Evolutionary conservation across 2,113 vertebrate genomes (phyloP).

Genomic region (Mormoops blainvillei): DNA sequence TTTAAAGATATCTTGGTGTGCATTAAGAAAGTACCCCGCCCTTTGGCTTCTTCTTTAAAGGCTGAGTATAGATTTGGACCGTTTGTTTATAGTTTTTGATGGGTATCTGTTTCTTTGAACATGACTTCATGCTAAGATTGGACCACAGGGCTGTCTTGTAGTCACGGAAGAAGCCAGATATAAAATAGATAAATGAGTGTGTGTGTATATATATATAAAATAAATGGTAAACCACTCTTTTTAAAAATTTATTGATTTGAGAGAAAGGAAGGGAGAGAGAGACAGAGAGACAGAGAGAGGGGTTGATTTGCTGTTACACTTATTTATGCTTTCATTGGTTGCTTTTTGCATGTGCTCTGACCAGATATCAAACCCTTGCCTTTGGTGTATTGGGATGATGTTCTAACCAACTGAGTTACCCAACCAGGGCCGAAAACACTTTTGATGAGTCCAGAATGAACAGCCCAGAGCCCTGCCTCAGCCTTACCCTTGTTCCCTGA

Average conservation of each 20-base stretch:
- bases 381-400: too few species aligned
- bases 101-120: constrained; percentile 34
- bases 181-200: not conserved
- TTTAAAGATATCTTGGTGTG: not conserved
- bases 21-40: not conserved
- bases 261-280: too few species aligned
- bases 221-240: not conserved
- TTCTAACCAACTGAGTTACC: too few species aligned
- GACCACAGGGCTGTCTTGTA: not conserved
- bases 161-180: not conserved
- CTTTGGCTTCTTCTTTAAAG: constrained; percentile 2
- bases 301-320: too few species aligned
- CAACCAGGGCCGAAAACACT: not conserved
- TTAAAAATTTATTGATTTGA: too few species aligned
- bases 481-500: not conserved
- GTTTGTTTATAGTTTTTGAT: not conserved
- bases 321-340: too few species aligned
- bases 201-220: not conserved
- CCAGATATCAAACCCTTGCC: too few species aligned
- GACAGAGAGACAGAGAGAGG: too few species aligned
- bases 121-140: not conserved
- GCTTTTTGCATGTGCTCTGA: too few species aligned
- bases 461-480: not conserved
- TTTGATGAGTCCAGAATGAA: not conserved
- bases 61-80: not conserved